Base-by-base conservation (phyloP, 2,113 vertebrate species). In the Neotoma lepida region DNA sequence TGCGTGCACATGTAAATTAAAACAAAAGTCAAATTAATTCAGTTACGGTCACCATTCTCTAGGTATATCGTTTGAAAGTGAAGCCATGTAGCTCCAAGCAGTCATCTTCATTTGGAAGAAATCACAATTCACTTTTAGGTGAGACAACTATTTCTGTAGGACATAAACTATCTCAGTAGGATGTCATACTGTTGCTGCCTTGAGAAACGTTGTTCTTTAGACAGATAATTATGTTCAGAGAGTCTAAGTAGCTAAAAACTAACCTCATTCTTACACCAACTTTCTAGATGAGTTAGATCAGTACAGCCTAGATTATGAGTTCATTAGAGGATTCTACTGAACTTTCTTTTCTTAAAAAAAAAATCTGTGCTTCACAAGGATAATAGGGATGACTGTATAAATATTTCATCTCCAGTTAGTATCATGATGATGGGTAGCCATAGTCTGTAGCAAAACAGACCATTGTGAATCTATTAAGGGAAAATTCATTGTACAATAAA, bases 351-450 rank as follows among this genome's bases (percentile, higher is more conserved):
- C 92, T 76, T 92, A 97, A 94, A 97, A 78, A 76, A 18, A 54
- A 41, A 80, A 97, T 87, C 85, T 92, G 33, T 96, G 63, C 66
- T 88, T 96, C 91, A 44, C 82, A 91, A 97, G 35, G 46, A 96
- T 77, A 86, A 86, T 64, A 97, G 46, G 93, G 85, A 96, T 96
- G 95, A 96, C n/a, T 51, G 96, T 82, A 95, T 87, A 97, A 97
- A 93, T 63, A 94, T 93, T 94, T 96, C 4, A 95, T 97, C 85
- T 94, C 66, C 49, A 77, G 12, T 93, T 88, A 92, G 73, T 86
- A 89, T 84, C 92, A 54, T 61, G 91, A 74, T 93, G 85, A 96
- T 58, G 6, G 77, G 49, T 39, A 97, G 51, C 63, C 95, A 87
- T 63, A 93, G 35, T 96, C 88, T 86, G 73, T 89, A 61, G 74